Conservation (phyloP, 2,113 vertebrate genomes). For the Anguilla japonica region DNA sequence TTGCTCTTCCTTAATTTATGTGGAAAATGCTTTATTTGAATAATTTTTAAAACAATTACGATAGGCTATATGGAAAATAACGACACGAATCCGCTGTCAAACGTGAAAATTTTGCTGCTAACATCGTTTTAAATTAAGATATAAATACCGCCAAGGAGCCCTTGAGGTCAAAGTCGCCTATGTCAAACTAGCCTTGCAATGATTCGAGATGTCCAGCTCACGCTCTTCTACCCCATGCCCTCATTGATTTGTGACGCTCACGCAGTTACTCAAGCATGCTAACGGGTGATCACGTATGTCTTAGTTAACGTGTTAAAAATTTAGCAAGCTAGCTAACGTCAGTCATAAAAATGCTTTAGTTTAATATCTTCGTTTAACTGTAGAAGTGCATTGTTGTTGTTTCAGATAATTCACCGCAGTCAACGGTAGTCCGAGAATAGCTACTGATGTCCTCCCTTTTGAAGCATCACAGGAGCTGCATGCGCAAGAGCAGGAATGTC, state of each 20-base stretch:
- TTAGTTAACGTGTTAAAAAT: background rate
- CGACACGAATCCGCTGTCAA: no score
- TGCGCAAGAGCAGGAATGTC: constrained; percentile 39
- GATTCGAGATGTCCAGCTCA: background rate
- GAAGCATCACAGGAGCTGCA: constrained; percentile 31
- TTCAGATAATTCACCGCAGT: constrained; percentile 8
- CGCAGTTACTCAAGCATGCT: background rate
- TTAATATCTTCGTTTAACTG: background rate
- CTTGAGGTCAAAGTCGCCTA: background rate
- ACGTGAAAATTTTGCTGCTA: no score
- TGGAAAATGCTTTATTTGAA: no score
- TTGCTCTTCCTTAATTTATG: no score
- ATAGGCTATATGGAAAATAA: background rate
- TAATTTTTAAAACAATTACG: background rate
- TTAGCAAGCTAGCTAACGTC: background rate
- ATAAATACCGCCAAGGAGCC: background rate
- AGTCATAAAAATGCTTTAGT: constrained; percentile 7
- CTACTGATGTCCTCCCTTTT: constrained; percentile 30
- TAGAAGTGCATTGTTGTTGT: background rate
- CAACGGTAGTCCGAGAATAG: constrained; percentile 23
- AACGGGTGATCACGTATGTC: background rate
- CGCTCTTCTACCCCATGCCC: background rate
- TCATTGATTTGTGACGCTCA: background rate
- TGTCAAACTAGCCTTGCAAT: background rate
- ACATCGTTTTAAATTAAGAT: background rate